Percentiles rank a stretch among this genome's conserved stretches.
These are phyloP conservation scores for Lepisosteus oculatus DNA, from an alignment of 2,113 vertebrate species.

Conservation along the genomic window DNA sequence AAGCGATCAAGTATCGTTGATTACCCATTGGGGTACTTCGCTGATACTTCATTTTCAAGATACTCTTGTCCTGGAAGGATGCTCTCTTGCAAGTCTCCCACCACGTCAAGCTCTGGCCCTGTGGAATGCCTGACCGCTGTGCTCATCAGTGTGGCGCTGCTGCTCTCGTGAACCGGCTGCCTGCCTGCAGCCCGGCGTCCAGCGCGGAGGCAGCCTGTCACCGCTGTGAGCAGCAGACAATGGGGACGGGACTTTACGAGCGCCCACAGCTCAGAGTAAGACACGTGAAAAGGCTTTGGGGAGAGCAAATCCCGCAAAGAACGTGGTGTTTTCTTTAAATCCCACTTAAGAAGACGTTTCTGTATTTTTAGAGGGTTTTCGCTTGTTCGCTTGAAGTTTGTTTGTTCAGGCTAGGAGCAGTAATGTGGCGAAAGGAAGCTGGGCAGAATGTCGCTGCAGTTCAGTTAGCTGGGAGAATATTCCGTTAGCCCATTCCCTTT, in stretches of 20 bases:
- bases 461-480: constrained; percentile 50
- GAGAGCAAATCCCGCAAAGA: constrained; percentile 24
- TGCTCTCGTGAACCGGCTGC: too few species aligned
- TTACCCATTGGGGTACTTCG: too few species aligned
- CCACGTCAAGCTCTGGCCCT: too few species aligned
- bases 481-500: constrained; percentile 13
- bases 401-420: constrained; percentile 61
- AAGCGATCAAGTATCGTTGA: too few species aligned
- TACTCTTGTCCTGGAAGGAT: too few species aligned
- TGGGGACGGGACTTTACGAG: not conserved
- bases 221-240: not conserved
- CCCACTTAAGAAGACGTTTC: constrained; percentile 42
- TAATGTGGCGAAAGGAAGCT: constrained; percentile 53
- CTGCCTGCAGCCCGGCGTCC: too few species aligned
- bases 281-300: constrained; percentile 31
- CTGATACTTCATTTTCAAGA: too few species aligned
- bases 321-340: constrained; percentile 14
- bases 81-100: too few species aligned
- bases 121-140: too few species aligned
- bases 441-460: constrained; percentile 51
- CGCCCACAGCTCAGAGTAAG: constrained; percentile 6
- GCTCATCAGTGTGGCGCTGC: too few species aligned
- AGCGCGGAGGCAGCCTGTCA: not conserved
- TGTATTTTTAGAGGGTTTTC: constrained; percentile 47
- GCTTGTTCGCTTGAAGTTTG: constrained; percentile 35